Evolutionary conservation across 2,113 vertebrate species (phyloP).

Genomic region (Chrysemys picta): DNA sequence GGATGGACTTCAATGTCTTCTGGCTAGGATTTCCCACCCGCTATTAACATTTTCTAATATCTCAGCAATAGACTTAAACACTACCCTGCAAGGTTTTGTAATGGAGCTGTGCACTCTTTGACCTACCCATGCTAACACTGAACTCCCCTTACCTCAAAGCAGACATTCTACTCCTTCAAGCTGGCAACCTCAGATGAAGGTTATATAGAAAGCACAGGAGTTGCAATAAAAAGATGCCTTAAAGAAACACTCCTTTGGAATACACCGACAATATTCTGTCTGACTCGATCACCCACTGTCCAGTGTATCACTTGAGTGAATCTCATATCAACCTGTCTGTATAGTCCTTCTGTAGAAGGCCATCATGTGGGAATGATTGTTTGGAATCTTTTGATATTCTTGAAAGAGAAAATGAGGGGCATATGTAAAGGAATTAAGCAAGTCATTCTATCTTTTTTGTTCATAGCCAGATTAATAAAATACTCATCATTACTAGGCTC

Average conservation of each 20-base stretch:
- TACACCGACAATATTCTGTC: neutral
- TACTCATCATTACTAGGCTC: neutral
- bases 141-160: neutral
- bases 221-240: neutral
- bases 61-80: neutral
- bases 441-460: neutral
- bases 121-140: neutral
- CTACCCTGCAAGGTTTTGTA: neutral
- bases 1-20: neutral
- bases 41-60: neutral
- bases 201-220: neutral
- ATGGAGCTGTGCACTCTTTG: neutral
- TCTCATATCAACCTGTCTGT: neutral
- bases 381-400: neutral
- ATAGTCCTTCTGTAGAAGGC: neutral
- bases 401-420: neutral
- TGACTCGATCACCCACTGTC: neutral
- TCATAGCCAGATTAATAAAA: neutral
- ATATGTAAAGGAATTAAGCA: rapidly evolving
- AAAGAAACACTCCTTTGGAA: neutral
- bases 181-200: neutral
- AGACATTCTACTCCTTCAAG: neutral
- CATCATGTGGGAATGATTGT: neutral
- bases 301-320: rapidly evolving
- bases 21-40: neutral